A percentile compares a stretch with the other conserved stretches of the same genome.
Evolutionary conservation across 2,113 vertebrate species (phyloP).

Genomic region (Triplophysa tibetana): DNA sequence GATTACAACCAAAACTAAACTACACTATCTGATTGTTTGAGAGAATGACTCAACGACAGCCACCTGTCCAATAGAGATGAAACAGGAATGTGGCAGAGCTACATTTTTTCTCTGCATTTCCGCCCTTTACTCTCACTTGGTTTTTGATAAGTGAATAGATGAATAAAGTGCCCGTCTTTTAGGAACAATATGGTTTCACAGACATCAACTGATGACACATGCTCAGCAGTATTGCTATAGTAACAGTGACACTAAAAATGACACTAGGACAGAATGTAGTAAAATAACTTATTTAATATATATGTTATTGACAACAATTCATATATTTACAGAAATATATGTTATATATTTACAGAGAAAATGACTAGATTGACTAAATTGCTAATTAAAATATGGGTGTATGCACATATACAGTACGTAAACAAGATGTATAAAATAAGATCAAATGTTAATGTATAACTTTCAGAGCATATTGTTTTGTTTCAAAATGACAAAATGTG

Average conservation of each 20-base stretch:
- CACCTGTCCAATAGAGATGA: constrained; percentile 4
- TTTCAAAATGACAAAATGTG: too few relatives aligned
- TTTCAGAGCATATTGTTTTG: too few relatives aligned
- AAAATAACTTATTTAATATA: too few relatives aligned
- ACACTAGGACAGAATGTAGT: too few relatives aligned
- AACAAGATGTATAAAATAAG: too few relatives aligned
- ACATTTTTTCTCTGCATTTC: constrained; percentile 27
- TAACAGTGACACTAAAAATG: background rate
- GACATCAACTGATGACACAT: background rate
- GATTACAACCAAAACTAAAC: constrained; percentile 27
- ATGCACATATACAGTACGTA: too few relatives aligned
- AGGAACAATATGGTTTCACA: constrained; percentile 10
- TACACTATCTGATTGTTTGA: constrained; percentile 9
- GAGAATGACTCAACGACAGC: background rate
- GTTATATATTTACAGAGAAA: too few relatives aligned
- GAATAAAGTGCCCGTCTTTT: background rate
- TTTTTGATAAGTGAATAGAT: background rate
- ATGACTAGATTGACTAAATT: too few relatives aligned
- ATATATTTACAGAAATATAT: too few relatives aligned
- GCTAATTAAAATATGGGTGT: too few relatives aligned
- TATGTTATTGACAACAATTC: too few relatives aligned
- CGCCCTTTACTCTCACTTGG: background rate
- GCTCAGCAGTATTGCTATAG: background rate
- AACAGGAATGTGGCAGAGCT: constrained; percentile 27
- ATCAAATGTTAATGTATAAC: too few relatives aligned